Conservation (phyloP, 2,888 invertebrate genomes). For the Eupithecia subumbrata region DNA sequence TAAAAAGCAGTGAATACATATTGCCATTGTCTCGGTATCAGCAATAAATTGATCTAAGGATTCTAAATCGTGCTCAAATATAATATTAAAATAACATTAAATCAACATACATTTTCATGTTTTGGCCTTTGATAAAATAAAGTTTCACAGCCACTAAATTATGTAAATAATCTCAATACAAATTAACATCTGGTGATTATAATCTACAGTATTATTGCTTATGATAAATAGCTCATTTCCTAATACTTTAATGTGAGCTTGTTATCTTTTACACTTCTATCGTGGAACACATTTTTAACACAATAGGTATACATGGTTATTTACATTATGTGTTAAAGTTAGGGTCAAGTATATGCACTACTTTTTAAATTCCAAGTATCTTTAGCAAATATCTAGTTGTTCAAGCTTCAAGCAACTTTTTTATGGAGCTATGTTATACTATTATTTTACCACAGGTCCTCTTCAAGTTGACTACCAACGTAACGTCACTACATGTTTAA, state of each 20-base stretch:
- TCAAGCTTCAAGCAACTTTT: too few species aligned
- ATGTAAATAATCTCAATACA: neutral
- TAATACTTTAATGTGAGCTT: neutral
- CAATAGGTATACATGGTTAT: neutral
- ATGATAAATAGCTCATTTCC: neutral
- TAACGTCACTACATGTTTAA: neutral
- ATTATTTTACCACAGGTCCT: neutral
- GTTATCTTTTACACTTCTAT: neutral
- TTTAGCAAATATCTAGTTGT: too few species aligned
- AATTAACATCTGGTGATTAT: neutral
- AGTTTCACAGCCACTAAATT: constrained; percentile 1
- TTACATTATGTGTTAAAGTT: neutral
- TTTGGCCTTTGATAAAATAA: constrained; percentile 4
- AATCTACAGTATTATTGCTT: neutral
- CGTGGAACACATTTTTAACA: neutral
- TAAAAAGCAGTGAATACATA: constrained; percentile 10
- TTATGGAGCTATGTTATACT: neutral
- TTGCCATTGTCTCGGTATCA: neutral
- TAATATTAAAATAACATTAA: neutral
- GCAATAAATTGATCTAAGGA: neutral
- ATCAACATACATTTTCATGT: neutral
- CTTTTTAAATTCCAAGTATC: neutral
- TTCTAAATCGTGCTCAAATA: neutral
- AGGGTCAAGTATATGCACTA: neutral
- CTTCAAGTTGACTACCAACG: neutral